Conservation (phyloP, 2,888 invertebrate genomes). For the Netelia melanura region DNA sequence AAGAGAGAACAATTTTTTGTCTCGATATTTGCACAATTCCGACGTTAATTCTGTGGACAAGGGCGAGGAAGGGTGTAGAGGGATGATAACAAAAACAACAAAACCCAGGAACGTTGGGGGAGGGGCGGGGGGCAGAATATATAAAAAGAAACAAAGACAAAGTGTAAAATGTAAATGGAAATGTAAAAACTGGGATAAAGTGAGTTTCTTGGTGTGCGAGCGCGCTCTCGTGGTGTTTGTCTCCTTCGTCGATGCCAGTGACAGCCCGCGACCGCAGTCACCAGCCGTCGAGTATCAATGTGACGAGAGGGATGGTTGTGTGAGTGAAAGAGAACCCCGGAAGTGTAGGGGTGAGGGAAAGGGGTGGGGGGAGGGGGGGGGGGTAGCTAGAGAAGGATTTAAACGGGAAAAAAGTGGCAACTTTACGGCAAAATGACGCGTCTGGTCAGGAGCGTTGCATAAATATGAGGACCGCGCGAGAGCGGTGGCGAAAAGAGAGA, state of each 20-base stretch:
- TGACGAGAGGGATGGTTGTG: neutral
- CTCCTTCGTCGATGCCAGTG: constrained; percentile 12
- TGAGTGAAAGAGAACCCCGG: neutral
- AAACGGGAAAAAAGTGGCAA: constrained; percentile 31
- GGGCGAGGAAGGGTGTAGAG: too few species aligned
- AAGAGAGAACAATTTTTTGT: too few species aligned
- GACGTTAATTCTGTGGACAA: too few species aligned
- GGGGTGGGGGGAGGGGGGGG: neutral
- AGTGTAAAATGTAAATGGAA: neutral
- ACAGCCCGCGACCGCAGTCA: constrained; percentile 6
- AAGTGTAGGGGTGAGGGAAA: neutral
- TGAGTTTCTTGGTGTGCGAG: neutral
- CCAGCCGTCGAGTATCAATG: too few species aligned
- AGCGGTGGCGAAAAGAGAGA: too few species aligned
- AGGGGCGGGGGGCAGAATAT: neutral
- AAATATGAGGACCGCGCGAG: constrained; percentile 73
- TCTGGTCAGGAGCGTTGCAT: constrained; percentile 76
- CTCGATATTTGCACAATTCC: too few species aligned
- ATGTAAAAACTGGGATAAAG: neutral
- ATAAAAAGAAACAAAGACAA: neutral
- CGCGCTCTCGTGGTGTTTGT: neutral
- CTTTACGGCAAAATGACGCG: constrained; percentile 60
- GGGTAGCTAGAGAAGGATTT: neutral
- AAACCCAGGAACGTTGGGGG: too few species aligned
- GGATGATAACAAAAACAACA: too few species aligned